Percentiles rank a stretch among this genome's conserved stretches.
These are phyloP conservation scores for Polylopha cassiicola DNA, from an alignment of 2,888 invertebrate genomes.

Conservation along the genomic window DNA sequence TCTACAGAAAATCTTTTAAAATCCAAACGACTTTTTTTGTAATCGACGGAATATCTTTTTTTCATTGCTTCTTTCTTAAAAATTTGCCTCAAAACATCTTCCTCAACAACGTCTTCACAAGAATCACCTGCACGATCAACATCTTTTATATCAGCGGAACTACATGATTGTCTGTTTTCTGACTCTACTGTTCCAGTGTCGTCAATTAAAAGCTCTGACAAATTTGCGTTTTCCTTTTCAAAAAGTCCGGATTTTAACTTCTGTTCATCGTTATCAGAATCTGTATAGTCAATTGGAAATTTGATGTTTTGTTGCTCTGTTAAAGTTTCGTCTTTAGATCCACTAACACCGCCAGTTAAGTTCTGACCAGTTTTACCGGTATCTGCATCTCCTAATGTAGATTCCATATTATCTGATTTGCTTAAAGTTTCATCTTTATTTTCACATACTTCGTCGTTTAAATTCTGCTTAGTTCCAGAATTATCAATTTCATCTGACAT, in stretches of 20 bases:
- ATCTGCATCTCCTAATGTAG: constrained; percentile 23
- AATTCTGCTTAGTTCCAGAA: constrained; percentile 36
- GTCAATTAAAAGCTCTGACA: too few relatives aligned
- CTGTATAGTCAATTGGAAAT: too few relatives aligned
- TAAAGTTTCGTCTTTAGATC: too few relatives aligned
- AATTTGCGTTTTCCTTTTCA: too few relatives aligned
- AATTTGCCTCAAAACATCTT: constrained; percentile 44
- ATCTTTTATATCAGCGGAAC: constrained; percentile 34
- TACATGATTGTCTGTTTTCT: constrained; percentile 25
- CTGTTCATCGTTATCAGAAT: too few relatives aligned
- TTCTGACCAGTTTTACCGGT: too few relatives aligned
- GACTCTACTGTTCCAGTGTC: too few relatives aligned
- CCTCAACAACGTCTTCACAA: constrained; percentile 40
- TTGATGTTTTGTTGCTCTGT: too few relatives aligned
- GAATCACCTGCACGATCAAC: constrained; percentile 32
- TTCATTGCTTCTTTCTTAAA: constrained; percentile 52
- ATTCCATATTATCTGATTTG: constrained; percentile 16
- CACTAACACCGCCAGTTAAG: too few relatives aligned
- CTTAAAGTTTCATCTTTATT: constrained; percentile 22
- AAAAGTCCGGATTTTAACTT: too few relatives aligned
- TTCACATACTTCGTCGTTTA: constrained; percentile 29
- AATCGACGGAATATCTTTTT: constrained; percentile 66
- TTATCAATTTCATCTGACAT: constrained; percentile 38
- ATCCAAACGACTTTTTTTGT: constrained; percentile 56
- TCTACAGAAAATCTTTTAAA: constrained; percentile 69